Conservation (phyloP, 2,113 vertebrate species). For the Esox niger region DNA sequence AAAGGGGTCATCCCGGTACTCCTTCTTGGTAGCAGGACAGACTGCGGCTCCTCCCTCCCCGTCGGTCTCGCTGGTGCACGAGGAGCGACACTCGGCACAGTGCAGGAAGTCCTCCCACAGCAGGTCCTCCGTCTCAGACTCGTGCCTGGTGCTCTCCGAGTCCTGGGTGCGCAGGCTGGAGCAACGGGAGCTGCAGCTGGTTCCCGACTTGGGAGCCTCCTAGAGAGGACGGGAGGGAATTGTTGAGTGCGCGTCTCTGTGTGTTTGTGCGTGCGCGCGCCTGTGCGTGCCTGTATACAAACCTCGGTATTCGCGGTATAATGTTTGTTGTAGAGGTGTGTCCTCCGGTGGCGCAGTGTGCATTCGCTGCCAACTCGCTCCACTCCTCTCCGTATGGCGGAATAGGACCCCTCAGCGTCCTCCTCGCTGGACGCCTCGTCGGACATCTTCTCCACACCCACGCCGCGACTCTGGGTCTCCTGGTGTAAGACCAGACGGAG, state of each 20-base stretch:
- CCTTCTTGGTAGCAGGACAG: conserved; percentile 85
- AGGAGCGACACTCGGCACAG: conserved; percentile 92
- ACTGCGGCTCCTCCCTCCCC: conserved; percentile 79
- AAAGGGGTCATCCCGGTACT: conserved; percentile 96
- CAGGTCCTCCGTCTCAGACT: conserved; percentile 95
- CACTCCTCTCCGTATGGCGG: conserved; percentile 64
- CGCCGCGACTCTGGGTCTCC: conserved; percentile 73
- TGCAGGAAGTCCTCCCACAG: conserved; percentile 97
- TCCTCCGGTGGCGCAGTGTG: conserved; percentile 81
- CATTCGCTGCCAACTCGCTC: conserved; percentile 83
- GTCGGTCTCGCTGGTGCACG: conserved; percentile 92
- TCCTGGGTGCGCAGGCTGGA: conserved; percentile 91
- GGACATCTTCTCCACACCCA: conserved; percentile 73
- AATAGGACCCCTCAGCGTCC: conserved; percentile 84
- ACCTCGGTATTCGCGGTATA: conserved; percentile 88
- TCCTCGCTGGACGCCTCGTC: conserved; percentile 98
- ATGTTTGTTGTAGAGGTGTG: conserved; percentile 91
- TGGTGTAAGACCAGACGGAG: neutral
- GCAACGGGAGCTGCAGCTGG: conserved; percentile 94
- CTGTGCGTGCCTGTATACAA: conserved; percentile 3
- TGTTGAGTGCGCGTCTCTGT: neutral
- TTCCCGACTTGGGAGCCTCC: conserved; percentile 89
- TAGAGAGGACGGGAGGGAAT: conserved; percentile 44
- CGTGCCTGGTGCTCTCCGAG: conserved; percentile 91
- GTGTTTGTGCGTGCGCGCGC: neutral